phyloP scores from a whole-genome alignment of 2,888 invertebrate species.

The Drosophila melanosoma region DNA sequence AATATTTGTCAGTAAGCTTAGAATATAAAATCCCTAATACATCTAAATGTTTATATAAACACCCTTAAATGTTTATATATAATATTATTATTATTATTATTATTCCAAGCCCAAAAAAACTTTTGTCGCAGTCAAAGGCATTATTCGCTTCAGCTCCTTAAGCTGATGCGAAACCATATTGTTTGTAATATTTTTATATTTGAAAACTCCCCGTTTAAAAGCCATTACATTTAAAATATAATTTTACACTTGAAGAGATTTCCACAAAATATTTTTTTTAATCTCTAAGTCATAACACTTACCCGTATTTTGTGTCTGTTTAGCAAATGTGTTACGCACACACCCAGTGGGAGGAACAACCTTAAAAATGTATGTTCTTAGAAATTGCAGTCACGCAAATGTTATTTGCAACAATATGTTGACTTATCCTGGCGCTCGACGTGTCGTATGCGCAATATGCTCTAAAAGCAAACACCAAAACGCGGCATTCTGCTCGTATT shows the following conservation, averaged over 20 bases:
- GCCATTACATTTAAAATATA: slow-evolving; percentile 11
- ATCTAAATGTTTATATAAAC: not conserved
- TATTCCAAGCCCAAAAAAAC: not conserved
- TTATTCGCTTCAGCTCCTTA: not conserved
- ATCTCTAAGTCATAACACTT: slow-evolving; percentile 21
- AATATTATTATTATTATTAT: too few species aligned
- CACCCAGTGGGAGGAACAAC: slow-evolving; percentile 5
- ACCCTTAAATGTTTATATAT: not conserved
- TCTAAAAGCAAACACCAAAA: slow-evolving; percentile 43
- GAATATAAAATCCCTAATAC: not conserved
- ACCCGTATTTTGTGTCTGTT: slow-evolving; percentile 40
- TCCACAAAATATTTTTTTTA: not conserved
- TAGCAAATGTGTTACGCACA: slow-evolving; percentile 22
- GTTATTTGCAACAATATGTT: slow-evolving; percentile 71
- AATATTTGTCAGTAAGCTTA: not conserved
- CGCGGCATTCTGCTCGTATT: slow-evolving; percentile 41
- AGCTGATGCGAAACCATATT: not conserved
- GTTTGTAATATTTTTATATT: not conserved
- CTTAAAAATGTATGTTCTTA: slow-evolving; percentile 40
- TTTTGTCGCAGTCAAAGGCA: not conserved
- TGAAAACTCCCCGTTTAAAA: not conserved
- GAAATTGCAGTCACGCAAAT: slow-evolving; percentile 50
- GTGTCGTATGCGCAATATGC: slow-evolving; percentile 79
- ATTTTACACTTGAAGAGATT: slow-evolving; percentile 15
- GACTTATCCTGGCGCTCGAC: slow-evolving; percentile 58